Evolutionary conservation across 2,113 vertebrate species (phyloP), one percentile per base, ranked within the genome.

Genomic region (Asarcornis scutulata): DNA sequence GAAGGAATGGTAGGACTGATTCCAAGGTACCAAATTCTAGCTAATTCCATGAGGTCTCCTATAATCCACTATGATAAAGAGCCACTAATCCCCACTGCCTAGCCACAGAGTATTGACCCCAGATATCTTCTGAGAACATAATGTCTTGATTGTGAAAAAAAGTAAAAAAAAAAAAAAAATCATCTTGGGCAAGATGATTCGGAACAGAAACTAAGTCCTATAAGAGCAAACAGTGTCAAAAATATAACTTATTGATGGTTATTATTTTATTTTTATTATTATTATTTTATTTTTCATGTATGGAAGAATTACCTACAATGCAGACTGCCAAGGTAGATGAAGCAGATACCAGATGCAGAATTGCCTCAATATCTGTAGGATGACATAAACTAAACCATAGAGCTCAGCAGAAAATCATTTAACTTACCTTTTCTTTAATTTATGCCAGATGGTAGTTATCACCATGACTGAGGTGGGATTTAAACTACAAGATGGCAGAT

Each of bases 61-160:
- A 5, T 68, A 94, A 91, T 55, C 20, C 74, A 75, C 44, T 29
- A 78, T 67, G 40, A 82, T 27, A 84, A 93, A 73, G 31, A 81
- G 1, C 29, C 50, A 31, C 44, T 93, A 79, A 91, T 94, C 17
- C 46, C n/a, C 26, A 89, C n/a, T 91, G 66, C 66, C 71, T 91
- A 82, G 55, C 69, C 93, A 84, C 81, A 62, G 66, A 93, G 32
- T 78, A 78, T 50, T 87, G 78, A 93, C 83, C 36, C 36, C 13
- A 78, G 40, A 44, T 89, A 84, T 26, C 60, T 91, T 13, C 59
- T 2, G 6, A 87, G 69, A 89, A 69, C 53, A 74, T 13, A 9
- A 31, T 78, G 52, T 27, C 60, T 84, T 89, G 50, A 53, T 26
- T 62, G 50, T 71, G 40, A 93, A 83, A 44, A 77, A 95, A 91